Percentiles rank a stretch among this genome's conserved stretches.
These are phyloP conservation scores for Upupa epops DNA, from an alignment of 2,113 vertebrate species.

Conservation along the genomic window DNA sequence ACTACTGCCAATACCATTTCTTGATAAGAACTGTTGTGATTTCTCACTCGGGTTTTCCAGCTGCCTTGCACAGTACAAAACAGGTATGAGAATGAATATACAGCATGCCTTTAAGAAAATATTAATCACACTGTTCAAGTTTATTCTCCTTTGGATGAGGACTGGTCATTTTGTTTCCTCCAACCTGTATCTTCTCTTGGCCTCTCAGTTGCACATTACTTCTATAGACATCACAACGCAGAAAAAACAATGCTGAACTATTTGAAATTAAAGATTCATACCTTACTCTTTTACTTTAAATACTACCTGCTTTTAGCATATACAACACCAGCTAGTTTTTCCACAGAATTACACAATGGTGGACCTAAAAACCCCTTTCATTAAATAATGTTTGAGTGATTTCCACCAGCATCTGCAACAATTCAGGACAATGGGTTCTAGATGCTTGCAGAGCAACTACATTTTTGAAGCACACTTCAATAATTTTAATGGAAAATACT, in stretches of 20 bases:
- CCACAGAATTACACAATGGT: not conserved
- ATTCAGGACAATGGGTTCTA: not conserved
- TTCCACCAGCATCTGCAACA: not conserved
- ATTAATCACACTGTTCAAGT: not conserved
- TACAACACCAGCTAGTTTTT: not conserved
- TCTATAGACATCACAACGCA: not conserved
- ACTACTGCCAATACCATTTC: not conserved
- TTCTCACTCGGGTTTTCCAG: not conserved
- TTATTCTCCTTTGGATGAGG: not conserved
- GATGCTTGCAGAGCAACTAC: not conserved
- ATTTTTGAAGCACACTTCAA: not conserved
- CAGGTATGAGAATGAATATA: not conserved
- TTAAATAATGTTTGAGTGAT: not conserved
- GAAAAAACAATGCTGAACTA: not conserved
- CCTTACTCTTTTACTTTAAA: not conserved
- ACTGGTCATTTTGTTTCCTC: not conserved
- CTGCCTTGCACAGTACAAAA: not conserved
- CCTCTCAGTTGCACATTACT: not conserved
- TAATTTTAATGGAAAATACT: not conserved
- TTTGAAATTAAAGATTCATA: not conserved
- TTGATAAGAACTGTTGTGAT: not conserved
- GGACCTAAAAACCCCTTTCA: not conserved
- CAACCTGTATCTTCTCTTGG: not conserved
- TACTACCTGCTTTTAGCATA: too few relatives aligned
- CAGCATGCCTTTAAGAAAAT: not conserved